Evolutionary conservation across 35 echinoderm and acorn worm genomes (phyloP).

Genomic region (Heliocidaris erythrogramma): DNA sequence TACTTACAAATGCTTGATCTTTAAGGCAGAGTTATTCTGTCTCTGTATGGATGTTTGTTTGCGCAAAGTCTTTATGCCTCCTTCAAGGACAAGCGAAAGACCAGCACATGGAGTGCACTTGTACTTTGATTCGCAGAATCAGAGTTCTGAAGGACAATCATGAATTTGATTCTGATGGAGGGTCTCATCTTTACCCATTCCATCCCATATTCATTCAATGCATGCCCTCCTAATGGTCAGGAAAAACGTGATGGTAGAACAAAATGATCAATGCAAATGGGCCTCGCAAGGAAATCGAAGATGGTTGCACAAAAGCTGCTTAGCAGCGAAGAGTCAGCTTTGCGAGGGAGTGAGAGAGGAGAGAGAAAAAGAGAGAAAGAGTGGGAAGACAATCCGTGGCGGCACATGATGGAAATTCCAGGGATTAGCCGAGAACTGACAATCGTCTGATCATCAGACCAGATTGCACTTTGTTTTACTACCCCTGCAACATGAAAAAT

Average conservation of each 20-base stretch:
- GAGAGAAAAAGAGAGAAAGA: background rate
- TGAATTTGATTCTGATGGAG: background rate
- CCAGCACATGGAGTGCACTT: background rate
- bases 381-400: background rate
- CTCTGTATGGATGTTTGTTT: background rate
- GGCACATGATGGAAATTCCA: conserved; percentile 2
- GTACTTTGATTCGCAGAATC: background rate
- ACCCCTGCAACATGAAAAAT: background rate
- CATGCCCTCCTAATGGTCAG: background rate
- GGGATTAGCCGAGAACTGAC: conserved; percentile 1
- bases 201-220: background rate
- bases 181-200: background rate
- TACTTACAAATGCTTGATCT: too few relatives aligned
- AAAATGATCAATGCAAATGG: background rate
- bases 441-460: background rate
- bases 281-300: conserved; percentile 8
- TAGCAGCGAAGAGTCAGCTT: background rate
- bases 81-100: background rate
- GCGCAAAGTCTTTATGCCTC: background rate
- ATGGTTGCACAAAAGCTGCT: background rate
- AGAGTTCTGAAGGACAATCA: background rate
- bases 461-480: background rate
- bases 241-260: background rate
- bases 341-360: background rate
- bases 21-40: background rate